A percentile compares a stretch with the other conserved stretches of the same genome.
These are phyloP conservation scores for Megaustenia siamemsis DNA, from an alignment of 2,888 invertebrate genomes.

Conservation along the genomic window DNA sequence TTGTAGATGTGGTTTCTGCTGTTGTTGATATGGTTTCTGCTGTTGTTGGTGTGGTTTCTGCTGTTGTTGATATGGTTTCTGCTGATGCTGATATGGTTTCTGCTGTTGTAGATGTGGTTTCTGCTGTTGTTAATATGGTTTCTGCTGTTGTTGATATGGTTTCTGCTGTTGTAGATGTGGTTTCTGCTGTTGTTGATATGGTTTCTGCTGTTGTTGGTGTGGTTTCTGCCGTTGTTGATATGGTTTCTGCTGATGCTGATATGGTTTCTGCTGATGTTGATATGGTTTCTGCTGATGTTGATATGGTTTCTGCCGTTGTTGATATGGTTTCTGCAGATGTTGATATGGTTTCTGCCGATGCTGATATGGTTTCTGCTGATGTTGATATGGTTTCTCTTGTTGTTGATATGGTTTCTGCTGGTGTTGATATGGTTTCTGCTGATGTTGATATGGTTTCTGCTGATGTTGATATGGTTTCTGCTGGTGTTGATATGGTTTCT, in stretches of 20 bases:
- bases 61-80: background rate
- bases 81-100: background rate
- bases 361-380: background rate
- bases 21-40: background rate
- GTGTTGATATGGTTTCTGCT: background rate
- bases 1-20: background rate
- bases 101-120: too few species aligned
- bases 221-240: background rate
- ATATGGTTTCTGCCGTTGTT: background rate
- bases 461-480: background rate
- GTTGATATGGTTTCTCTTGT: background rate
- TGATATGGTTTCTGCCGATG: too few species aligned
- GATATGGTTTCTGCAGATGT: too few species aligned
- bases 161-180: background rate
- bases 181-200: background rate
- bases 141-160: background rate
- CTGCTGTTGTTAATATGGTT: too few species aligned
- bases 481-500: background rate
- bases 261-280: background rate
- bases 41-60: background rate
- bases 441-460: background rate
- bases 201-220: background rate
- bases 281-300: background rate
- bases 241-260: background rate
- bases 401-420: background rate